Conservation (phyloP, 2,113 vertebrate species). For the Malurus alboscapulatus region DNA sequence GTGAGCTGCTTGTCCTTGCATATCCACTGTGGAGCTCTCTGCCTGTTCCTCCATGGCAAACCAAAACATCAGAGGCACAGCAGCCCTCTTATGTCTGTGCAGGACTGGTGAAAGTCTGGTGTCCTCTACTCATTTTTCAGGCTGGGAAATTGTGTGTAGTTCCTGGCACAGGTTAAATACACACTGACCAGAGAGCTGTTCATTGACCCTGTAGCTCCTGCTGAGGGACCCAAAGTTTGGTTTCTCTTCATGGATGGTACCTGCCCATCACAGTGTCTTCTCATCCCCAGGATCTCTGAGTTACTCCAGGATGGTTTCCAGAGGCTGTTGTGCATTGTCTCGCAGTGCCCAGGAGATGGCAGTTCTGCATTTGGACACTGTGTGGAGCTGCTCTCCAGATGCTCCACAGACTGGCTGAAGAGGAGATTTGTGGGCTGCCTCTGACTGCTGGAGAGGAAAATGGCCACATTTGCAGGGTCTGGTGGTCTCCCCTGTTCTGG, state of each 20-base stretch:
- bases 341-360: constrained; percentile 33
- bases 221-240: neutral
- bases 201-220: neutral
- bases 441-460: neutral
- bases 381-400: accelerated
- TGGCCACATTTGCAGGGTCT: neutral
- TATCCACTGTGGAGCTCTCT: accelerated
- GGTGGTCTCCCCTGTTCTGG: neutral
- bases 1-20: too few species aligned
- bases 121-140: neutral
- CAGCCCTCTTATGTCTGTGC: accelerated
- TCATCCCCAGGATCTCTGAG: neutral
- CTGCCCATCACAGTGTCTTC: accelerated
- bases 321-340: neutral
- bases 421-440: accelerated
- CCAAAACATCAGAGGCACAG: neutral
- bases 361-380: neutral
- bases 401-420: neutral
- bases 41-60: neutral
- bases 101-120: neutral
- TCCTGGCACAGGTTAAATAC: neutral
- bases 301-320: accelerated
- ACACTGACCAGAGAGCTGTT: neutral
- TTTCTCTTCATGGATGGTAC: neutral
- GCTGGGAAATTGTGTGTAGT: neutral